Evolutionary conservation across 1,140 invertebrate genomes (phyloP), one percentile per base, ranked within the genome.

Genomic region (Telenomus remus): DNA sequence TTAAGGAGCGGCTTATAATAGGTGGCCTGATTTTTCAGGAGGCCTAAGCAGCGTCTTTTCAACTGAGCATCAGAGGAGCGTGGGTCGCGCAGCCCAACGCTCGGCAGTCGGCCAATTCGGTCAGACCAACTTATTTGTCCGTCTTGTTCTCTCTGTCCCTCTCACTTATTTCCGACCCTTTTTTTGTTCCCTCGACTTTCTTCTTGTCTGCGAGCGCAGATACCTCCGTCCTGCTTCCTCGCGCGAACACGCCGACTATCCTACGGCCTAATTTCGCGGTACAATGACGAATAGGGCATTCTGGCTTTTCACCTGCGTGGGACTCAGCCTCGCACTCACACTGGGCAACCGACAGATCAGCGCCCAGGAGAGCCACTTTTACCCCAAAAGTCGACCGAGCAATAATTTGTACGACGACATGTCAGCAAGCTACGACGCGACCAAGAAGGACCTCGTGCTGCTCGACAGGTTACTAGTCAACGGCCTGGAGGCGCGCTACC

Each of bases 271-370:
- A 66, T 48, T 49, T 39, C 10, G 51, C 49, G 66, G 71, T 78
- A 84, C 78, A 69, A 85, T 85, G 83, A 79, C 82, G 63, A 80
- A 80, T 53, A 79, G 78, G 75, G 78, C 81, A 63, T 75, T 85
- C 60, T 83, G 80, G 80, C 68, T 85, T 34, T 76, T 84, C 50
- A 82, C 79, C 44, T 85, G 81, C 76, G 82, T 82, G 56, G 82
- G 83, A 75, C 60, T 83, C 14, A 82, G 81, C n/a, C 73, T 84
- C 43, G 81, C 82, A 19, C 53, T 84, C n/a, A 77, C 77, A 27
- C 64, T 84, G 44, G 82, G 73, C 14, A 81, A 82, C 74, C 80
- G 81, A 34, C 82, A 80, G 5, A 70, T 78, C 37, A 76, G 74
- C 72, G 65, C 80, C 43, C 73, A 79, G 59, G 64, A 82, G 33